Base-by-base conservation (phyloP, 2,797 vertebrate genomes). In the Hafferia zeledoni region DNA sequence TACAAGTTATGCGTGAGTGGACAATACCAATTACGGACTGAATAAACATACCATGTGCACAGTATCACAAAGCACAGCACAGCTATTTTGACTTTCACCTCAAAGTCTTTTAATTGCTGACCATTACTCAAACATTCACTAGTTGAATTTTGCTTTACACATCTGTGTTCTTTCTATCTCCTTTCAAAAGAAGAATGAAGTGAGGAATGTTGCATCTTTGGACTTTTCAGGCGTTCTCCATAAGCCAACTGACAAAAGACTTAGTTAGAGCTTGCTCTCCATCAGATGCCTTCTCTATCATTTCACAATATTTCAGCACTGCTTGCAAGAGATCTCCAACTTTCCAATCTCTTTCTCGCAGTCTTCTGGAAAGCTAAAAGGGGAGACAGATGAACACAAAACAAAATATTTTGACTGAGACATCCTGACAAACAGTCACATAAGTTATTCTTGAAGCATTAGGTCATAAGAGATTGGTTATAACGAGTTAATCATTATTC, bases 251-350 rank as follows among this genome's bases (percentile, higher is more conserved):
- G 81, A 99, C 99, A 52, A 99, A 98, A 30, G 99, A 96, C 87
- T 94, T 95, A 75, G 87, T 95, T 37, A 93, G 84, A 81, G 86
- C 74, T n/a, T 95, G 97, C 65, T 98, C 98, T 84, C 96, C 96
- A 80, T 97, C 77, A 33, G 96, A 52, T 9, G 60, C 87, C 23
- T 93, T 95, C 64, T 97, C 98, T 17, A 52, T 13, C 49, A 97
- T 98, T 77, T 99, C 99, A 49, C 98, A 99, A 89, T 99, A 99
- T 57, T 97, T 98, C 96, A 99, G 97, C 86, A 99, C 98, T 43
- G 98, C 98, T 97, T 99, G 99, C 59, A 99, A 98, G 77, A 99
- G 98, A 88, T 99, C 99, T 41, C 99, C 98, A 37, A 98, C 98
- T 94, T 98, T 98, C 98, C 99, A 99, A 87, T 97, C 98, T 95